Percentiles rank a stretch among this genome's conserved stretches.
Evolutionary conservation across 2,888 invertebrate genomes (phyloP).

Genomic region (Dilophus febrilis): DNA sequence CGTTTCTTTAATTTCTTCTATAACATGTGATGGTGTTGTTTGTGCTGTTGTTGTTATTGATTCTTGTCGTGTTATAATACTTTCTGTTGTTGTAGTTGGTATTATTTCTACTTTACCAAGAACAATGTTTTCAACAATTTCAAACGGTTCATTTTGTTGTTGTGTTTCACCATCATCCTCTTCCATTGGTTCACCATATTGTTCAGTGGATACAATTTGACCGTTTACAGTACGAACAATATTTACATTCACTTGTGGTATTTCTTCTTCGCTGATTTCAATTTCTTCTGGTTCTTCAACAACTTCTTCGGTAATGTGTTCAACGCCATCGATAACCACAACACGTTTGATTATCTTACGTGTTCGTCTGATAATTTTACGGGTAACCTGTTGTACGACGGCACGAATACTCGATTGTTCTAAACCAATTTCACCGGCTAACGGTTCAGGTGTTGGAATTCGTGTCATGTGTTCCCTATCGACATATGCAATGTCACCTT

Average conservation of each 20-base stretch:
- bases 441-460: conserved; percentile 16
- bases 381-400: conserved; percentile 66
- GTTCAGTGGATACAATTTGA: conserved; percentile 20
- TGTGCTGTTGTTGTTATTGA: neutral
- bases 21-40: neutral
- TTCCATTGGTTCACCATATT: neutral
- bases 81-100: neutral
- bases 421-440: conserved; percentile 22
- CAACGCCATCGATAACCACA: conserved; percentile 66
- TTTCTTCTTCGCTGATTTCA: conserved; percentile 19
- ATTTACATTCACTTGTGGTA: conserved; percentile 31
- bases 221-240: conserved; percentile 39
- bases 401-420: conserved; percentile 48
- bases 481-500: conserved; percentile 29
- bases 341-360: conserved; percentile 58
- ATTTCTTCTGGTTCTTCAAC: conserved; percentile 62
- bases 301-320: conserved; percentile 65
- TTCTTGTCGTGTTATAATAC: neutral
- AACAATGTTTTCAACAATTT: conserved; percentile 1
- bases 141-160: neutral
- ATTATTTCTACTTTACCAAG: neutral
- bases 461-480: conserved; percentile 21
- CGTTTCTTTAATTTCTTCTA: neutral
- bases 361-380: conserved; percentile 56
- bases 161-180: neutral